A percentile compares a stretch with the other conserved stretches of the same genome.
These are phyloP conservation scores for Paralichthys olivaceus DNA, from an alignment of 2,113 vertebrate species.

Conservation along the genomic window DNA sequence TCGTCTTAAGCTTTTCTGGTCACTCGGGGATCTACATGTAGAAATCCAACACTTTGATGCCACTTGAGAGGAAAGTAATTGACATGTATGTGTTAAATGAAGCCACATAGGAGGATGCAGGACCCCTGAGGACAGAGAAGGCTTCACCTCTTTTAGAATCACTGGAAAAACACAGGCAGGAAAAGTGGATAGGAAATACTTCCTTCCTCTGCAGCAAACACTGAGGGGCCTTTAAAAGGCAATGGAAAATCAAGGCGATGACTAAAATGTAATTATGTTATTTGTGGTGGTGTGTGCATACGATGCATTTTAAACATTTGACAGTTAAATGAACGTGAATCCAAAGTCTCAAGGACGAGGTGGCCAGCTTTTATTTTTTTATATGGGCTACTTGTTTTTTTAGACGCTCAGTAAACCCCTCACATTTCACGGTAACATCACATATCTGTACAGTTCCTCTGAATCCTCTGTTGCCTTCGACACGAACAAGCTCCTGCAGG, in stretches of 20 bases:
- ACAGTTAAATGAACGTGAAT: too few species aligned
- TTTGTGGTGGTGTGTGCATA: constrained; percentile 4
- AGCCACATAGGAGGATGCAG: not conserved
- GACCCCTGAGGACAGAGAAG: constrained; percentile 22
- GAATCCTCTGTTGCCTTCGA: too few species aligned
- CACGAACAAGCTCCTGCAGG: too few species aligned
- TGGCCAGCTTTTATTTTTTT: too few species aligned
- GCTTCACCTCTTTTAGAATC: not conserved
- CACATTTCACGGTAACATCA: too few species aligned
- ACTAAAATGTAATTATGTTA: constrained; percentile 15
- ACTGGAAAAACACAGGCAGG: constrained; percentile 52
- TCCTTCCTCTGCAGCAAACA: constrained; percentile 54
- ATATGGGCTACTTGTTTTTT: too few species aligned
- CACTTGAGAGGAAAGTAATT: not conserved
- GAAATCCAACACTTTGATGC: not conserved
- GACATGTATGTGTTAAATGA: not conserved
- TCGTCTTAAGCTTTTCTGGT: too few species aligned
- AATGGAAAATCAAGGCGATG: constrained; percentile 24
- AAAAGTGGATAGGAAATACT: constrained; percentile 58
- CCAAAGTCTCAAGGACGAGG: too few species aligned
- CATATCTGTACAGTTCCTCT: too few species aligned
- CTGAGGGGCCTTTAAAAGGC: constrained; percentile 14
- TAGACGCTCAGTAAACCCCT: too few species aligned
- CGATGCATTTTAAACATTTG: too few species aligned
- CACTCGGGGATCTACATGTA: not conserved